Evolutionary conservation across 2,888 invertebrate species (phyloP), one percentile per base, ranked within the genome.

Genomic region (Lasioglossum marginatum): DNA sequence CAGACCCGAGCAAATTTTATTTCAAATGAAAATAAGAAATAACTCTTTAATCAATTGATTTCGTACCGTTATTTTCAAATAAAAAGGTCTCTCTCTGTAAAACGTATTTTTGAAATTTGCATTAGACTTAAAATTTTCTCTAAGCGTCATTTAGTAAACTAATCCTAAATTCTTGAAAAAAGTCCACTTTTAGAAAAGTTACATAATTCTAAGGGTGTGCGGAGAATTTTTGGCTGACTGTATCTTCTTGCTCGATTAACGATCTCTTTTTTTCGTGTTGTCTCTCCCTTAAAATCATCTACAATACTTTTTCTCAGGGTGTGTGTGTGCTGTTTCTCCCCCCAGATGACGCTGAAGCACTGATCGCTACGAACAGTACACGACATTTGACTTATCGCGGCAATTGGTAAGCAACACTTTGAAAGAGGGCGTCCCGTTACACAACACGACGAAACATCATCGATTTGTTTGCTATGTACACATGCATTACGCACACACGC

Each of bases 381-480:
- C 74, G 77, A 76, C 75, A 77, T 86, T 87, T 80, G 48, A 81
- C 80, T 87, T 82, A 82, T 81, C 86, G 80, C 82, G 76, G 78
- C 82, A 86, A 87, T 86, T 87, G 87, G 75, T 80, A 80, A 85
- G 86, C 76, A 87, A 80, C 73, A 78, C 79, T 86, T 57, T 40
- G 79, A 82, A 87, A 87, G 86, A 86, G 82, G 87, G 86, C 86
- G 80, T 82, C 60, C 72, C 75, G 82, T 87, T 86, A 87, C 75
- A 87, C 80, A 87, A 86, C 80, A 78, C 75, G 37, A n/a, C 72
- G 60, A 82, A 82, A 82, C 79, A 52, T 80, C 86, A 87, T 87
- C 87, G 87, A 87, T 87, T 82, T 86, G 86, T 86, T 85, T 87
- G 86, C 86, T 43, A 43, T 70, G 68, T 68, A 43, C 48, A 82